Percentiles rank a stretch among this genome's conserved stretches.
Evolutionary conservation across 2,888 invertebrate species (phyloP).

Genomic region (Norana najaformis): DNA sequence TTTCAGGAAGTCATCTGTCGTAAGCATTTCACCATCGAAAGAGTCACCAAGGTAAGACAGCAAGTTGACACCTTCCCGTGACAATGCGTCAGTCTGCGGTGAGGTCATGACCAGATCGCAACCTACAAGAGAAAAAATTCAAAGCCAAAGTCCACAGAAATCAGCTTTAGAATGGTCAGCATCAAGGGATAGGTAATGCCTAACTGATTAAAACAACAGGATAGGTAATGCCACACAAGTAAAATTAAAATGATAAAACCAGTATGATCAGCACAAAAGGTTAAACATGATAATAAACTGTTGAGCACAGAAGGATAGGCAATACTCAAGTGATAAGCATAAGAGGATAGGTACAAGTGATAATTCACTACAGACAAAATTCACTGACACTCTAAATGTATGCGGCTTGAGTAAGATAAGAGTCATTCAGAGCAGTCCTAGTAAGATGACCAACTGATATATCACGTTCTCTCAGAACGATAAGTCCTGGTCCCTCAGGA

Average conservation of each 20-base stretch:
- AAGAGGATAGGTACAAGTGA: not conserved
- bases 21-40: constrained; percentile 70
- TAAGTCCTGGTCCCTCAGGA: no score
- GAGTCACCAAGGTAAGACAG: constrained; percentile 59
- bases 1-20: constrained; percentile 71
- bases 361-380: not conserved
- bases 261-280: not conserved
- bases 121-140: not conserved
- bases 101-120: not conserved
- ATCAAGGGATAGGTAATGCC: no score
- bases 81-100: not conserved
- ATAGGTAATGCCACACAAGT: not conserved
- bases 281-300: not conserved
- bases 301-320: not conserved
- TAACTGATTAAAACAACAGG: not conserved
- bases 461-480: not conserved
- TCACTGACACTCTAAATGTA: not conserved
- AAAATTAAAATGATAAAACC: no score
- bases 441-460: not conserved
- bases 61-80: constrained; percentile 24
- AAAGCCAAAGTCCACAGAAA: not conserved
- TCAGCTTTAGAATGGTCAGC: not conserved
- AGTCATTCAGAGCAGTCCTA: no score
- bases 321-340: not conserved
- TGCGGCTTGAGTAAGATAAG: not conserved